Conservation (phyloP, 2,113 vertebrate species). For the Toxostoma redivivum region DNA sequence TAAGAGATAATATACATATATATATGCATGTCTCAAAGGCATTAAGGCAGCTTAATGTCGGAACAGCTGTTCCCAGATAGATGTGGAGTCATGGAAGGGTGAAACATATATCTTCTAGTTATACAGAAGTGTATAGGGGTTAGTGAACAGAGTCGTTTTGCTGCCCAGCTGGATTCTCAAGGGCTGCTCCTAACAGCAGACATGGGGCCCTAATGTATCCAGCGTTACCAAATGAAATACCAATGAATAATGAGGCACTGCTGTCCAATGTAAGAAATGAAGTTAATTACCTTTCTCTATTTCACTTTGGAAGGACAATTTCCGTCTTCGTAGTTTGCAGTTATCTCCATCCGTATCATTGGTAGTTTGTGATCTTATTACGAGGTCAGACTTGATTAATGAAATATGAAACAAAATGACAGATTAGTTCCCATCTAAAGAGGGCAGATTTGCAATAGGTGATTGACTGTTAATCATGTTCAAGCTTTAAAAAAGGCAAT, state of each 20-base stretch:
- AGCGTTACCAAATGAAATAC: not conserved
- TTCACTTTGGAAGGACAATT: conserved; percentile 90
- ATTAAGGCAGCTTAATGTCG: not conserved
- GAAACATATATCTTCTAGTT: not conserved
- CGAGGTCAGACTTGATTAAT: conserved; percentile 73
- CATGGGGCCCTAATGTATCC: not conserved
- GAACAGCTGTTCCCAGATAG: not conserved
- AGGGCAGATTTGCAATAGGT: not conserved
- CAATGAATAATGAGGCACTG: conserved; percentile 14
- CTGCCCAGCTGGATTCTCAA: not conserved
- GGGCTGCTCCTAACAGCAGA: not conserved
- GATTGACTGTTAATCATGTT: conserved; percentile 27
- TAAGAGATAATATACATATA: not conserved
- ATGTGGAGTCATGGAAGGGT: not conserved
- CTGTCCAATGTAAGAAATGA: conserved; percentile 44
- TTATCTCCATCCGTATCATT: conserved; percentile 83
- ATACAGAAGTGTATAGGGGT: not conserved
- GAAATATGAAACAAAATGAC: conserved; percentile 56
- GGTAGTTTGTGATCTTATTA: conserved; percentile 72
- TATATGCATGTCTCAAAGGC: not conserved
- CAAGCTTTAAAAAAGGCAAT: conserved; percentile 1
- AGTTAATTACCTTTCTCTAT: conserved; percentile 81
- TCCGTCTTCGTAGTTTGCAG: conserved; percentile 80
- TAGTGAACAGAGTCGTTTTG: not conserved
- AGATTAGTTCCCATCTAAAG: conserved; percentile 50